Evolutionary conservation across 2,888 invertebrate genomes (phyloP).

Genomic region (Lamellibrachia satsuma): DNA sequence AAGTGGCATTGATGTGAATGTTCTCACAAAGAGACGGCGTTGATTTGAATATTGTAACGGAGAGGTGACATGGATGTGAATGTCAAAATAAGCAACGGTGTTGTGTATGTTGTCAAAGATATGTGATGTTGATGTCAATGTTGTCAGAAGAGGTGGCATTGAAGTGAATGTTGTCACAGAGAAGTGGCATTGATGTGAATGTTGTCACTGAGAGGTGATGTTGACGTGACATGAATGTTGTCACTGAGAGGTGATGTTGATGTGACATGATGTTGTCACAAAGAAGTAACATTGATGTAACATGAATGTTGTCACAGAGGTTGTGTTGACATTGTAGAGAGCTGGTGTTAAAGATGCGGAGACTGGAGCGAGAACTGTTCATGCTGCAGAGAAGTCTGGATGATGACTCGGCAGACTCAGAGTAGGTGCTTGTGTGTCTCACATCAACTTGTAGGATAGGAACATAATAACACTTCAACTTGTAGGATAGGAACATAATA

Average conservation of each 20-base stretch:
- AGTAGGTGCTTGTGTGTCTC: slow-evolving; percentile 23
- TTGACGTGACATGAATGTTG: neutral
- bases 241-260: too few relatives aligned
- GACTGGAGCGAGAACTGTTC: slow-evolving; percentile 78
- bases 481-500: too few relatives aligned
- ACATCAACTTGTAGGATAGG: too few relatives aligned
- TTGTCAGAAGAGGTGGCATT: too few relatives aligned
- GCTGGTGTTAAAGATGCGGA: slow-evolving; percentile 79
- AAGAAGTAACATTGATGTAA: neutral
- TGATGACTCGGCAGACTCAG: slow-evolving; percentile 65
- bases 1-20: too few relatives aligned
- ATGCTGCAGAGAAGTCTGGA: slow-evolving; percentile 82
- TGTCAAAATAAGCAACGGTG: too few relatives aligned
- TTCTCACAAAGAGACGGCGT: too few relatives aligned
- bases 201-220: neutral
- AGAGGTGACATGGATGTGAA: too few relatives aligned
- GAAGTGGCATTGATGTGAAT: neutral
- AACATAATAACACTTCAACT: too few relatives aligned
- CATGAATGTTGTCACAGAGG: neutral
- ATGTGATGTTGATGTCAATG: too few relatives aligned
- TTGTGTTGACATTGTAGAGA: slow-evolving; percentile 51
- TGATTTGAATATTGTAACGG: too few relatives aligned
- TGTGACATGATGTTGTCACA: neutral
- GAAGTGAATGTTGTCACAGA: neutral
- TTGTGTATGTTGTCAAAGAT: too few relatives aligned